phyloP scores from a whole-genome alignment of 2,888 invertebrate genomes.

The Luperina testacea region DNA sequence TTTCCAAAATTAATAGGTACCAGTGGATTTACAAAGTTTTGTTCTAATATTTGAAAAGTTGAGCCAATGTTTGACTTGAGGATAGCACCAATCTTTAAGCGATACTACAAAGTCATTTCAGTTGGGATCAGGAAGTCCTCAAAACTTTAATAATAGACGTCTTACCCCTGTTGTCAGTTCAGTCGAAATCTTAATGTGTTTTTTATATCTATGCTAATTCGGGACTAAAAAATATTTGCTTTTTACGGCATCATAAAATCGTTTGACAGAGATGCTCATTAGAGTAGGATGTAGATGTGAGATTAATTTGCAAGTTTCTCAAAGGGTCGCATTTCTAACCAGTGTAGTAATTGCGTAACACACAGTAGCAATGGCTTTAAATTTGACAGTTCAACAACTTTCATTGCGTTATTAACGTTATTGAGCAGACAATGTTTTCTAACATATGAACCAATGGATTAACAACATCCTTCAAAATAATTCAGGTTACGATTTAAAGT shows the following conservation, averaged over 20 bases:
- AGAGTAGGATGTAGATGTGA: constrained; percentile 24
- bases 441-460: neutral
- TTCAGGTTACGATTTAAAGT: too few relatives aligned
- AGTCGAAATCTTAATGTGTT: constrained; percentile 35
- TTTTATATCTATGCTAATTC: constrained; percentile 52
- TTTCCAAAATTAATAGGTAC: constrained; percentile 36
- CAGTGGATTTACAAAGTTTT: constrained; percentile 21
- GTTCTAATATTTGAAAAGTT: constrained; percentile 53
- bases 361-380: neutral
- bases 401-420: neutral
- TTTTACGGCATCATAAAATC: constrained; percentile 56
- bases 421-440: neutral
- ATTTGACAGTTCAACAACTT: neutral
- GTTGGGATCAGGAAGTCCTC: constrained; percentile 34
- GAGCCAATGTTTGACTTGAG: constrained; percentile 45
- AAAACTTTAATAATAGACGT: constrained; percentile 46
- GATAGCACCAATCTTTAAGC: constrained; percentile 48
- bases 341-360: neutral
- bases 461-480: too few relatives aligned
- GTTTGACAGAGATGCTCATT: constrained; percentile 45
- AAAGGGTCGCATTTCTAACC: constrained; percentile 22
- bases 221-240: constrained; percentile 27
- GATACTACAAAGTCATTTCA: constrained; percentile 53
- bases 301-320: constrained; percentile 31
- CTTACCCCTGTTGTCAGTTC: constrained; percentile 39